Percentiles rank a stretch among this genome's conserved stretches.
Evolutionary conservation across 2,113 vertebrate species (phyloP).

Genomic region (Cynoglossus semilaevis): DNA sequence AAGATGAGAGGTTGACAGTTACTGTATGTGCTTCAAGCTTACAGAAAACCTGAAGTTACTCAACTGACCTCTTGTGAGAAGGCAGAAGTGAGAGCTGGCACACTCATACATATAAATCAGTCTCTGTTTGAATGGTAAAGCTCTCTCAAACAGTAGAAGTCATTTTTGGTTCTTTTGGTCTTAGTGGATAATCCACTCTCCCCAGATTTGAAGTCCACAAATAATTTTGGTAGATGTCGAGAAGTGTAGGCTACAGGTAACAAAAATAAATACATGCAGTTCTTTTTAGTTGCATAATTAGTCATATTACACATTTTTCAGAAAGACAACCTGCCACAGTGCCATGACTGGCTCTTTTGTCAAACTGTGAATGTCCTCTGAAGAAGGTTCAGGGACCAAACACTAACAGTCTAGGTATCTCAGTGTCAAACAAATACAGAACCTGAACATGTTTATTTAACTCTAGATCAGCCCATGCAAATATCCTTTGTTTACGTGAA

Average conservation of each 20-base stretch:
- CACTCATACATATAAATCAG: not conserved
- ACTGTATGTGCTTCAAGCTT: not conserved
- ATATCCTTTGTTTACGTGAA: constrained; percentile 29
- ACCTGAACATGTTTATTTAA: constrained; percentile 20
- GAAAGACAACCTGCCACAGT: too few relatives aligned
- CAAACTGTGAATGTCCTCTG: not conserved
- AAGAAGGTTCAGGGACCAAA: constrained; percentile 3
- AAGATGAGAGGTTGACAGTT: not conserved
- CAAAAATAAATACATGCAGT: too few relatives aligned
- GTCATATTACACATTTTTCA: too few relatives aligned
- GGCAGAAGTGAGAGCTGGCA: not conserved
- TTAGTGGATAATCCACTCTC: not conserved
- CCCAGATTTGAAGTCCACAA: not conserved
- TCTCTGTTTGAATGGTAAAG: not conserved
- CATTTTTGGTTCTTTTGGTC: too few relatives aligned
- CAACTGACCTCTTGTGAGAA: not conserved
- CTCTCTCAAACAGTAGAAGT: not conserved
- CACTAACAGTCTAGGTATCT: constrained; percentile 13
- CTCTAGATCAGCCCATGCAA: constrained; percentile 13
- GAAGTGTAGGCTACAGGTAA: too few relatives aligned
- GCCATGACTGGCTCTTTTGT: too few relatives aligned
- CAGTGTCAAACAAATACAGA: constrained; percentile 21
- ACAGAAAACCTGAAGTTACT: not conserved
- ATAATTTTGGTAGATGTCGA: not conserved
- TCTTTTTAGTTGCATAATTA: too few relatives aligned